These are phyloP conservation scores for Amblyteles armatorius DNA, from an alignment of 2,888 invertebrate species.

Conservation along the genomic window DNA sequence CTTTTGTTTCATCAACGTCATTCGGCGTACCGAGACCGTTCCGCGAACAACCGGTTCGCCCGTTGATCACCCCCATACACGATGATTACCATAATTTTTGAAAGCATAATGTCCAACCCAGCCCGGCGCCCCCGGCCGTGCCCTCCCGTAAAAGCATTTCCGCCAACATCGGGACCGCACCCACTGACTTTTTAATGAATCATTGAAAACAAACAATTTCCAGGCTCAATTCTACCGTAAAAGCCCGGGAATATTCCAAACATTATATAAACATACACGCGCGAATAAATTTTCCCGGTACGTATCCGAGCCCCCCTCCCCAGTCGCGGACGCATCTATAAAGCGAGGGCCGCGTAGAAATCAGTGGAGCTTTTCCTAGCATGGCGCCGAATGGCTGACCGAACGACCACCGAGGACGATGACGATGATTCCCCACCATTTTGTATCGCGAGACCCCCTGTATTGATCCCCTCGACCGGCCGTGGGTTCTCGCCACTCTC, in stretches of 20 bases:
- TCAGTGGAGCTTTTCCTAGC: conserved; percentile 54
- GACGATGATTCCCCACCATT: conserved; percentile 68
- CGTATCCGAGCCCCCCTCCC: background rate
- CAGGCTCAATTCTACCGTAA: conserved; percentile 25
- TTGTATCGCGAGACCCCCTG: conserved; percentile 63
- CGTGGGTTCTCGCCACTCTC: conserved; percentile 44
- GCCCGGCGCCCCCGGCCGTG: background rate
- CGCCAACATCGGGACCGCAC: background rate
- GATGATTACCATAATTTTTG: conserved; percentile 55
- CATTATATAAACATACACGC: conserved; percentile 13
- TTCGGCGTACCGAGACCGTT: conserved; percentile 17
- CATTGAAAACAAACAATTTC: conserved; percentile 50
- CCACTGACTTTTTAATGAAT: conserved; percentile 28
- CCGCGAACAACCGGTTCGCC: conserved; percentile 19
- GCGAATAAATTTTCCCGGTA: conserved; percentile 38
- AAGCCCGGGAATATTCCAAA: conserved; percentile 4
- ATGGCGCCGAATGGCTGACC: conserved; percentile 57
- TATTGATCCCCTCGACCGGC: conserved; percentile 67
- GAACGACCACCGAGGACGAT: conserved; percentile 54
- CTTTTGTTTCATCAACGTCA: conserved; percentile 57
- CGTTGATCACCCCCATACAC: conserved; percentile 39
- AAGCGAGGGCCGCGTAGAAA: conserved; percentile 34
- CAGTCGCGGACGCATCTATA: conserved; percentile 14
- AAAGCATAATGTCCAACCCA: conserved; percentile 2
- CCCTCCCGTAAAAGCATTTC: conserved; percentile 7